phyloP scores from a whole-genome alignment of 2,888 invertebrate species.

The Zaprionus obscuricornis region DNA sequence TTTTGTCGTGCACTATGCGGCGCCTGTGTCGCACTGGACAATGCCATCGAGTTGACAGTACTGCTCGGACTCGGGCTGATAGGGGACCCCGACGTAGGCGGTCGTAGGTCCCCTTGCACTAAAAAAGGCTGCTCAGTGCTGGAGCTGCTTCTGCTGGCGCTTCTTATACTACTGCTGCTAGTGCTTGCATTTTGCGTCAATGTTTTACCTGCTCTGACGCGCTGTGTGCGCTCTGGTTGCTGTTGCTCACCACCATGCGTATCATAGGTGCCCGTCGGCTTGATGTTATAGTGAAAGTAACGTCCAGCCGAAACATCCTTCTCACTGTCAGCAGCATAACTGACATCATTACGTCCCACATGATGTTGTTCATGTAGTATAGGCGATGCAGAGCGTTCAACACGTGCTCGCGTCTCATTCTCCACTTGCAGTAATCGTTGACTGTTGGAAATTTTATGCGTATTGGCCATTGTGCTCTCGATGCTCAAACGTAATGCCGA shows the following conservation, averaged over 20 bases:
- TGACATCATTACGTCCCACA: slow-evolving; percentile 76
- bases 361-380: slow-evolving; percentile 85
- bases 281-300: slow-evolving; percentile 82
- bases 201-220: slow-evolving; percentile 78
- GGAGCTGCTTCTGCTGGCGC: slow-evolving; percentile 23
- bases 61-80: slow-evolving; percentile 80
- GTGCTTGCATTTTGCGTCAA: slow-evolving; percentile 38
- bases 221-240: slow-evolving; percentile 75
- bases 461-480: slow-evolving; percentile 71
- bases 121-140: slow-evolving; percentile 81
- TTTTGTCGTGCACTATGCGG: slow-evolving; percentile 84
- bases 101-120: slow-evolving; percentile 83
- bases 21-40: slow-evolving; percentile 78
- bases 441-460: slow-evolving; percentile 47
- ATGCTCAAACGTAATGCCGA: slow-evolving; percentile 52
- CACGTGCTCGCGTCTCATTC: slow-evolving; percentile 81
- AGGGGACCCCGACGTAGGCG: slow-evolving; percentile 83
- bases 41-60: slow-evolving; percentile 75
- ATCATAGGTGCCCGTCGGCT: slow-evolving; percentile 80
- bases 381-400: slow-evolving; percentile 86
- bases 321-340: slow-evolving; percentile 64
- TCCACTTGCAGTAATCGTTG: slow-evolving; percentile 43
- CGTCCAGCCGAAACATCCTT: slow-evolving; percentile 76
- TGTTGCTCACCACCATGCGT: slow-evolving; percentile 53
- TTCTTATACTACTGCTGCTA: slow-evolving; percentile 20